Evolutionary conservation across 2,797 vertebrate species (phyloP).

Genomic region (Phrynocephalus vlangalii): DNA sequence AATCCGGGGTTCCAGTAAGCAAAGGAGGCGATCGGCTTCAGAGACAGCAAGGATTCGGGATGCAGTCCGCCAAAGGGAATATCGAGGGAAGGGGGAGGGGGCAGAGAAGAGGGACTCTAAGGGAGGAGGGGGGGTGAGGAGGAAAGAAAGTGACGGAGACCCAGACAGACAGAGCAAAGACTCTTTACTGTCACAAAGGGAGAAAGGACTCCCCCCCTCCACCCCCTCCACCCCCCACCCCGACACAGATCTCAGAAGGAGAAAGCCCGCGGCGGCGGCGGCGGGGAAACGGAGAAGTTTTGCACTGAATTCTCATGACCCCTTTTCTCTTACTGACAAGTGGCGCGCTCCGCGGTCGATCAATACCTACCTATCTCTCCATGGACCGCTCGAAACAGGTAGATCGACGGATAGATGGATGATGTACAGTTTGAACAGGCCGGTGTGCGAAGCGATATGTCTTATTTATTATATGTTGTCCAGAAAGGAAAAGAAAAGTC

Average conservation of each 20-base stretch:
- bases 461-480: slow-evolving; percentile 88
- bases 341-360: slow-evolving; percentile 83
- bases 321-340: slow-evolving; percentile 81
- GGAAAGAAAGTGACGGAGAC: background rate
- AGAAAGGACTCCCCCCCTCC: slow-evolving; percentile 47
- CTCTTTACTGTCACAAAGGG: slow-evolving; percentile 68
- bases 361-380: slow-evolving; percentile 42
- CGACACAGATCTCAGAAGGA: slow-evolving; percentile 24
- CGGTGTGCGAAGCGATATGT: slow-evolving; percentile 83
- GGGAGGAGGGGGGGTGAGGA: background rate
- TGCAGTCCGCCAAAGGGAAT: slow-evolving; percentile 80
- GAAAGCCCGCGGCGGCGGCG: slow-evolving; percentile 37
- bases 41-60: slow-evolving; percentile 71
- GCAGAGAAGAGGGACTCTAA: too few relatives aligned
- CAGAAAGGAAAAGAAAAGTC: slow-evolving; percentile 70
- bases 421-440: slow-evolving; percentile 80
- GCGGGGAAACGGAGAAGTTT: slow-evolving; percentile 77
- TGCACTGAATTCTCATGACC: slow-evolving; percentile 83
- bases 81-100: background rate
- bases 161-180: slow-evolving; percentile 48
- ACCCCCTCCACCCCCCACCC: background rate
- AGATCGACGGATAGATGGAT: background rate
- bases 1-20: slow-evolving; percentile 40
- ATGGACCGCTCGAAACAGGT: background rate
- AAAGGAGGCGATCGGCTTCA: slow-evolving; percentile 60